A percentile compares a stretch with the other conserved stretches of the same genome.
Evolutionary conservation across 2,888 invertebrate genomes (phyloP).

Genomic region (Mimas tiliae): DNA sequence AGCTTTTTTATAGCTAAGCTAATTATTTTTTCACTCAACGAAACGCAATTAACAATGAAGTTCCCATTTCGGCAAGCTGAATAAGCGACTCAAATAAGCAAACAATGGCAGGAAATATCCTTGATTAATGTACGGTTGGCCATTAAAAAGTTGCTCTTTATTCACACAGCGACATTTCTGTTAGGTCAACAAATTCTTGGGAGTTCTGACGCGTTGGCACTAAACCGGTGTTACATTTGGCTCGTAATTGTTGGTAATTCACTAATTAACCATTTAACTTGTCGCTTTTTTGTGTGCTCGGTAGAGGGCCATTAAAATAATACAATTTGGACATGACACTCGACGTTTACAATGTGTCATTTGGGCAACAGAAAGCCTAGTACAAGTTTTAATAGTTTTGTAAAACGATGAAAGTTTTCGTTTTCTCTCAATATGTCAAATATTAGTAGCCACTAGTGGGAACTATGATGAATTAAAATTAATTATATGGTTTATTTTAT

Average conservation of each 20-base stretch:
- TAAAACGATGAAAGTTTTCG: no score
- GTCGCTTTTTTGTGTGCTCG: slow-evolving; percentile 36
- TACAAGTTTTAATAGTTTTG: no score
- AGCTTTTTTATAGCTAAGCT: no score
- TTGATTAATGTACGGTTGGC: slow-evolving; percentile 28
- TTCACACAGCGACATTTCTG: slow-evolving; percentile 16
- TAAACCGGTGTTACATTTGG: slow-evolving; percentile 29
- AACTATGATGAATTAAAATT: no score
- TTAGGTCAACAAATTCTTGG: slow-evolving; percentile 19
- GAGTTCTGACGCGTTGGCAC: slow-evolving; percentile 25
- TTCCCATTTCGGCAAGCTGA: slow-evolving; percentile 52
- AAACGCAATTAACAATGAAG: slow-evolving; percentile 43
- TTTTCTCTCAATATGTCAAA: no score
- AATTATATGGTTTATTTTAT: no score
- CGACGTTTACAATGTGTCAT: slow-evolving; percentile 33
- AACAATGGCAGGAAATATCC: slow-evolving; percentile 64
- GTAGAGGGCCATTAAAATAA: slow-evolving; percentile 38
- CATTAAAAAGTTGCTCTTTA: slow-evolving; percentile 24
- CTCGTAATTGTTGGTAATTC: slow-evolving; percentile 31
- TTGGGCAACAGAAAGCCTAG: no score
- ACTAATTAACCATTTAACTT: slow-evolving; percentile 37
- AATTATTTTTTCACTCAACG: slow-evolving; percentile 27
- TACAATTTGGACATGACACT: slow-evolving; percentile 32
- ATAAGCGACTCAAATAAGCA: slow-evolving; percentile 50
- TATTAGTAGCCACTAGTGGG: no score